phyloP scores from a whole-genome alignment of 2,888 invertebrate genomes.

The Microchrysa polita region DNA sequence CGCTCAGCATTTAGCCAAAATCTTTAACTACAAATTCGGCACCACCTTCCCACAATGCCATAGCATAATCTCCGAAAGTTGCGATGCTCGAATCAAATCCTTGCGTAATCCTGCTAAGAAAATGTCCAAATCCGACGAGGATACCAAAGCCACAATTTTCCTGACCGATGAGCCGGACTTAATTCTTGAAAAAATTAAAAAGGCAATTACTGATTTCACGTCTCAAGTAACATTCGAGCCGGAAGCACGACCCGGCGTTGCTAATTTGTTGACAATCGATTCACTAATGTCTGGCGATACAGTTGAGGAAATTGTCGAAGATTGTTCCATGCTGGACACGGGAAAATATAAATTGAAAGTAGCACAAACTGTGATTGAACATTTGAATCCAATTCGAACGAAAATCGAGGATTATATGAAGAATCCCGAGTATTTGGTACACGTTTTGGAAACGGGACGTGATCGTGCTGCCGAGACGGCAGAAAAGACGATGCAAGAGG shows the following conservation, averaged over 20 bases:
- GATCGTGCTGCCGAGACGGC: constrained; percentile 73
- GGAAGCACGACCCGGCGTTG: constrained; percentile 81
- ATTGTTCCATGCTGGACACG: constrained; percentile 75
- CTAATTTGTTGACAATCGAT: constrained; percentile 89
- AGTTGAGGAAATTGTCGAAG: constrained; percentile 75
- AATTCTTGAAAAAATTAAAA: constrained; percentile 79
- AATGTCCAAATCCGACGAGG: constrained; percentile 96
- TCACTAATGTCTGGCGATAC: constrained; percentile 75
- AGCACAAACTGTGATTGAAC: constrained; percentile 76
- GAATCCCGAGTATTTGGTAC: constrained; percentile 71
- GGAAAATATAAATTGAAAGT: constrained; percentile 79
- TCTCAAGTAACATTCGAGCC: constrained; percentile 86
- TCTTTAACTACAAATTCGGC: constrained; percentile 83
- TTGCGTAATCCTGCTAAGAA: constrained; percentile 88
- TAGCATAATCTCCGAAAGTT: constrained; percentile 70
- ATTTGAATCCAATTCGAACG: constrained; percentile 75
- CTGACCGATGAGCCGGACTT: constrained; percentile 78
- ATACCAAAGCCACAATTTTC: constrained; percentile 80
- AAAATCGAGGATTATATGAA: constrained; percentile 68
- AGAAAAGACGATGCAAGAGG: constrained; percentile 71
- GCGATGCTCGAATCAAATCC: constrained; percentile 75
- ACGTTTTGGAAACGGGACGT: constrained; percentile 71
- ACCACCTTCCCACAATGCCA: constrained; percentile 81
- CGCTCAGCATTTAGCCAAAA: constrained; percentile 79
- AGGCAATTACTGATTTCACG: constrained; percentile 90